phyloP scores from a whole-genome alignment of 2,113 vertebrate species.

The Catharus bicknelli region DNA sequence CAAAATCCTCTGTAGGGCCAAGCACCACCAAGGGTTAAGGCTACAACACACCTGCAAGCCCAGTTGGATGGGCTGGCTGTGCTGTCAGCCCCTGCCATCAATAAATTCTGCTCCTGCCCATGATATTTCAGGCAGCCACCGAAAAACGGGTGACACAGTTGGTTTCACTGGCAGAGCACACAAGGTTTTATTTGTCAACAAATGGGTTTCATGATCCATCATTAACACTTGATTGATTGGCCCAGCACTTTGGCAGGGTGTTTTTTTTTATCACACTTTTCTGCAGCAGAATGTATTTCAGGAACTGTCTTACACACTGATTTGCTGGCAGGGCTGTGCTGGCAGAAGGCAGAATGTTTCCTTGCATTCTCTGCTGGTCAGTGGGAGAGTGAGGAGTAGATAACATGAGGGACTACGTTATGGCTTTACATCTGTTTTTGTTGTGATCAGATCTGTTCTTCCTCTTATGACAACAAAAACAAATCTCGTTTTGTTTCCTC shows the following conservation, averaged over 20 bases:
- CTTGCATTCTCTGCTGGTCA: slow-evolving; percentile 28
- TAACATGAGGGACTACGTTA: slow-evolving; percentile 28
- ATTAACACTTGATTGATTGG: slow-evolving; percentile 70
- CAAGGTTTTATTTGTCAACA: slow-evolving; percentile 73
- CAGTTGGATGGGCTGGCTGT: neutral
- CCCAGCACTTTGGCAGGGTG: slow-evolving; percentile 33
- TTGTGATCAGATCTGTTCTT: slow-evolving; percentile 34
- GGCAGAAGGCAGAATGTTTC: slow-evolving; percentile 28
- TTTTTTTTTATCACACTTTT: slow-evolving; percentile 23
- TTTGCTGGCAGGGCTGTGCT: slow-evolving; percentile 19
- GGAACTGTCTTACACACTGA: slow-evolving; percentile 21
- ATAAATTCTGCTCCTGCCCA: slow-evolving; percentile 40
- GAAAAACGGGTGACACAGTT: slow-evolving; percentile 46
- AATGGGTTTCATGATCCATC: slow-evolving; percentile 71
- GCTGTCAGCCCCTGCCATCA: neutral
- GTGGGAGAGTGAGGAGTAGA: neutral
- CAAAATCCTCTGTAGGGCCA: neutral
- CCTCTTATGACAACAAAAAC: slow-evolving; percentile 43
- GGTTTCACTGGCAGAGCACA: slow-evolving; percentile 52
- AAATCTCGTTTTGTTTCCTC: neutral
- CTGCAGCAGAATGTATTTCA: slow-evolving; percentile 35
- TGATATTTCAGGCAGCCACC: slow-evolving; percentile 44
- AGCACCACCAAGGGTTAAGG: neutral
- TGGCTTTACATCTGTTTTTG: slow-evolving; percentile 59
- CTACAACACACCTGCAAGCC: slow-evolving; percentile 31